phyloP scores from a whole-genome alignment of 1,140 invertebrate genomes.

The Rhynchophorus ferrugineus region DNA sequence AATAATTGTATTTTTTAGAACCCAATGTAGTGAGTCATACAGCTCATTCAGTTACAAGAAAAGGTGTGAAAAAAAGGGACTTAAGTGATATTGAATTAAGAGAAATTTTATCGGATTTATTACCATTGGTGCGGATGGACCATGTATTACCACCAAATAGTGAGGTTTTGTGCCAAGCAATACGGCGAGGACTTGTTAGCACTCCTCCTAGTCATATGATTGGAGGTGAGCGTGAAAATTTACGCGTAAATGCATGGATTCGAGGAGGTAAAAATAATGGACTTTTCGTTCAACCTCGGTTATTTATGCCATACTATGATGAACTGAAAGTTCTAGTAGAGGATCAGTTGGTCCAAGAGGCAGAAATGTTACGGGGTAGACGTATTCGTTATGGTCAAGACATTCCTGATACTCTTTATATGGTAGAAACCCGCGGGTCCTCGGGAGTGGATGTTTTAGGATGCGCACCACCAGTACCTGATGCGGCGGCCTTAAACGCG shows the following conservation, averaged over 20 bases:
- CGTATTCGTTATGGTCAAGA: conserved; percentile 57
- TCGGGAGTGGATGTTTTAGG: conserved; percentile 55
- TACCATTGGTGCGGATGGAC: conserved; percentile 78
- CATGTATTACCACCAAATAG: conserved; percentile 82
- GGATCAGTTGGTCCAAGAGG: conserved; percentile 73
- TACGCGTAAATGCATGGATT: conserved; percentile 80
- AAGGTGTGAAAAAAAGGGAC: conserved; percentile 77
- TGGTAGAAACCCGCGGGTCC: conserved; percentile 65
- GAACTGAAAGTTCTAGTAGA: conserved; percentile 86
- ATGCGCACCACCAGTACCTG: conserved; percentile 59
- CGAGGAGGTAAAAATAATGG: conserved; percentile 69
- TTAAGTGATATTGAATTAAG: conserved; percentile 80
- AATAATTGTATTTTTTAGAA: conserved; percentile 62
- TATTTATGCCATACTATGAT: conserved; percentile 91
- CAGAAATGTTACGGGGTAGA: conserved; percentile 65
- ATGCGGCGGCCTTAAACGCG: conserved; percentile 63
- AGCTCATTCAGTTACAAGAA: conserved; percentile 79
- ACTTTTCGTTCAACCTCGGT: conserved; percentile 73
- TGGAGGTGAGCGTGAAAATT: conserved; percentile 59
- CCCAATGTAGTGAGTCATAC: conserved; percentile 88
- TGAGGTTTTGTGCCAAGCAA: conserved; percentile 68
- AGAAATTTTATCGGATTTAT: conserved; percentile 76
- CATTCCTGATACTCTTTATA: conserved; percentile 90
- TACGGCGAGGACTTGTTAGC: conserved; percentile 77
- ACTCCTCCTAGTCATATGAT: conserved; percentile 84